Evolutionary conservation across 2,113 vertebrate species (phyloP).

Genomic region (Sinocyclocheilus rhinocerous): DNA sequence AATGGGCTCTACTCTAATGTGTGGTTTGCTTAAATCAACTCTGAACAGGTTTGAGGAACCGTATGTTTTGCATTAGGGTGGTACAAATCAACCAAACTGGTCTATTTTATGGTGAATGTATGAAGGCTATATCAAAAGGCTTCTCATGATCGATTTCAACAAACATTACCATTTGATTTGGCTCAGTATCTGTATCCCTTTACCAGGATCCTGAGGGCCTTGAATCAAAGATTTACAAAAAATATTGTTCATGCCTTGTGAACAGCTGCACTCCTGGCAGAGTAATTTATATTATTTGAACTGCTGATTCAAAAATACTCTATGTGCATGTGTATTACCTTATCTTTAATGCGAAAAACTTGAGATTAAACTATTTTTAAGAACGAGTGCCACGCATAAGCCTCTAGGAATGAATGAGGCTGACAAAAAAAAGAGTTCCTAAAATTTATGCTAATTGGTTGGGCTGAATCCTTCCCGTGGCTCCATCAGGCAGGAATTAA

Average conservation of each 20-base stretch:
- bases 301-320: slow-evolving; percentile 46
- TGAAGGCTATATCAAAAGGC: slow-evolving; percentile 41
- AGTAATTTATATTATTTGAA: slow-evolving; percentile 48
- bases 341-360: slow-evolving; percentile 49
- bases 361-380: slow-evolving; percentile 29
- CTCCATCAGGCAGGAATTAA: slow-evolving; percentile 22
- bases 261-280: slow-evolving; percentile 44
- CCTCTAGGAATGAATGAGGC: slow-evolving; percentile 6
- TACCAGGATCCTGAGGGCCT: slow-evolving; percentile 18
- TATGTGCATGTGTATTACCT: slow-evolving; percentile 56
- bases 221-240: slow-evolving; percentile 32
- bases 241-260: slow-evolving; percentile 27
- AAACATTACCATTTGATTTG: slow-evolving; percentile 42
- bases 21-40: slow-evolving; percentile 47
- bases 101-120: slow-evolving; percentile 45
- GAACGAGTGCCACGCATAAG: slow-evolving; percentile 36
- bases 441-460: slow-evolving; percentile 36
- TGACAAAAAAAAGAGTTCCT: slow-evolving; percentile 35
- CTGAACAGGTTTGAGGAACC: slow-evolving; percentile 39
- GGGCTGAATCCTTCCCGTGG: slow-evolving; percentile 24
- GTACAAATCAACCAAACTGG: slow-evolving; percentile 37
- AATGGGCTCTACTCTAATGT: slow-evolving; percentile 35
- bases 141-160: slow-evolving; percentile 33
- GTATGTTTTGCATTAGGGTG: slow-evolving; percentile 38
- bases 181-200: slow-evolving; percentile 22